Evolutionary conservation across 2,113 vertebrate genomes (phyloP).

Genomic region (Strix uralensis): DNA sequence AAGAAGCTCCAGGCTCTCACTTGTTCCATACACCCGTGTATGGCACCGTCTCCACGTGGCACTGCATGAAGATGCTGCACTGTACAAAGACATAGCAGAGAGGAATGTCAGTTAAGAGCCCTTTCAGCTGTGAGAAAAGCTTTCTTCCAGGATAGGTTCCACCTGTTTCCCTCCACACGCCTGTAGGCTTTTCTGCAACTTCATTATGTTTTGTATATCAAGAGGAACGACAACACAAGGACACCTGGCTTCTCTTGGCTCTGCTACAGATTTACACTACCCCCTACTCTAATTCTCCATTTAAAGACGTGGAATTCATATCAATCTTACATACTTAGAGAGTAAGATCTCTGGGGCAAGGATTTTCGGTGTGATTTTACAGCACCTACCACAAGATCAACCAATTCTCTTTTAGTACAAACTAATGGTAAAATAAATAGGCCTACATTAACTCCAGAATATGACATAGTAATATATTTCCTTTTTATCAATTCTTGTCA

Average conservation of each 20-base stretch:
- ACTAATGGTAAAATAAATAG: not conserved
- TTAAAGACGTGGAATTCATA: not conserved
- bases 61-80: not conserved
- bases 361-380: not conserved
- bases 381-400: not conserved
- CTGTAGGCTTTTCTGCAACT: not conserved
- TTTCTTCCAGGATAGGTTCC: not conserved
- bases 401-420: not conserved
- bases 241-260: not conserved
- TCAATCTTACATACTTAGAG: not conserved
- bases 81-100: not conserved
- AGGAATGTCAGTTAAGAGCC: not conserved
- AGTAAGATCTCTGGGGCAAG: not conserved
- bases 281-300: not conserved
- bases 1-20: not conserved
- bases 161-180: not conserved
- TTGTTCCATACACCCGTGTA: accelerated
- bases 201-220: not conserved
- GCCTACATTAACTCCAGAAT: not conserved
- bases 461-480: not conserved
- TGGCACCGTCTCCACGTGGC: not conserved
- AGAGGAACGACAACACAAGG: not conserved
- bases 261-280: not conserved
- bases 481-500: not conserved
- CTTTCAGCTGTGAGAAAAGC: not conserved